Base-by-base conservation (phyloP, 2,888 invertebrate genomes). In the Epirrita christyi region DNA sequence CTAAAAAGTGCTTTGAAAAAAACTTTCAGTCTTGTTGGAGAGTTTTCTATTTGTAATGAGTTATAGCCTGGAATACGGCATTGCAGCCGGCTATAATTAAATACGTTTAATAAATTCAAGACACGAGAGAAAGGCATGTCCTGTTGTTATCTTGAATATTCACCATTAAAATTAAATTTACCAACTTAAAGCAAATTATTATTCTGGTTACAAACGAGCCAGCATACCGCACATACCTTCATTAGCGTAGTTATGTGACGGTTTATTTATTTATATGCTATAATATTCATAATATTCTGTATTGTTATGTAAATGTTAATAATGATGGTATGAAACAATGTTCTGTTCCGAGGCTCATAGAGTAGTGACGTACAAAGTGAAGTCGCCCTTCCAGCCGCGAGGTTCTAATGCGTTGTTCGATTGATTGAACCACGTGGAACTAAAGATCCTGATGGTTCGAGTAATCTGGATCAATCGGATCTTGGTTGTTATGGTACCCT, bases 261-360 rank as follows among this genome's bases (percentile, higher is more conserved):
- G 38, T 55, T 55, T 32, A 49, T 34, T n/a, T n/a, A n/a, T n/a
- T n/a, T 38, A 44, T 55, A 48, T 49, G 48, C 48, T 48, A 38
- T 37, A 57, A 48, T 34, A 28, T 28, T 28, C n/a, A n/a, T n/a
- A n/a, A n/a, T n/a, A n/a, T n/a, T n/a, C n/a, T n/a, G 7, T 46
- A 38, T 13, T 38, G 21, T 41, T 15, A 52, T 38, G 43, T 44
- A 48, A 45, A 58, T 53, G 29, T 15, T 8, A 47, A 40, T 43
- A 28, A 49, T 45, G 38, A 28, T 15, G 10, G 29, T 36, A 34
- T 52, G n/a, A 40, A 53, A 53, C 49, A 29, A 48, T 58, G 45
- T 45, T 58, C 36, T 40, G 53, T 49, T 47, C 28, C 14, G 28
- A 10, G 34, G 32, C 32, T 40, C 5, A 3, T 52, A 48, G 15